Conservation (phyloP, 2,888 invertebrate species). For the Mechanitis messenoides region DNA sequence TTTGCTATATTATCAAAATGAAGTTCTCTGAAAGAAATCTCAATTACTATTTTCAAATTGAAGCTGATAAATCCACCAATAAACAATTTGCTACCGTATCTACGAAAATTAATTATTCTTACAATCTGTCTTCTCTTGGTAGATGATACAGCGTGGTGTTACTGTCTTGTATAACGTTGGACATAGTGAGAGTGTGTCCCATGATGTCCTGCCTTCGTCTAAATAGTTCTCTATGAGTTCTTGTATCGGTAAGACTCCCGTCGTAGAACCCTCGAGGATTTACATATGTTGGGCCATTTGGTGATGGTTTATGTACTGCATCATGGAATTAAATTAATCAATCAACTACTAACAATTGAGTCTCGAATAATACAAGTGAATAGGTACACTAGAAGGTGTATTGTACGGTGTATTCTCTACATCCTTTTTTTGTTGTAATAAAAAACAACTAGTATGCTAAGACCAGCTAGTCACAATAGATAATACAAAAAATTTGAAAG, state of each 20-base stretch:
- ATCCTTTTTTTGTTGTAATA: too few species aligned
- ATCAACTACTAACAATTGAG: not conserved
- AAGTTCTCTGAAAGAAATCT: conserved; percentile 39
- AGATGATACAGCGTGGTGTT: conserved; percentile 50
- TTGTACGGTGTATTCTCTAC: too few species aligned
- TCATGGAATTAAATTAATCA: conserved; percentile 1
- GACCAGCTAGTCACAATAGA: too few species aligned
- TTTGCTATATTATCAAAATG: conserved; percentile 49
- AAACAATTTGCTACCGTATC: not conserved
- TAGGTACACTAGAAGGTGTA: too few species aligned
- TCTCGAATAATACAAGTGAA: too few species aligned
- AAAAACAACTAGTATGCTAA: too few species aligned
- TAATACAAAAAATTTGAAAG: too few species aligned
- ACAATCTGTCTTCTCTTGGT: conserved; percentile 51
- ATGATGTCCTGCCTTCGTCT: conserved; percentile 50
- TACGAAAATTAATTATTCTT: conserved; percentile 28
- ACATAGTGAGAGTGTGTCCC: conserved; percentile 53
- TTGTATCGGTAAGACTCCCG: conserved; percentile 40
- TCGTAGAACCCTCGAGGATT: conserved; percentile 49
- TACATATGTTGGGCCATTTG: conserved; percentile 34
- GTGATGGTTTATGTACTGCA: conserved; percentile 52
- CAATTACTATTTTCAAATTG: not conserved
- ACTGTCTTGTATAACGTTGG: conserved; percentile 59
- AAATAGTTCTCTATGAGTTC: conserved; percentile 45
- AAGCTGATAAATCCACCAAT: too few species aligned